Evolutionary conservation across 2,113 vertebrate species (phyloP).

Genomic region (Proteles cristata): DNA sequence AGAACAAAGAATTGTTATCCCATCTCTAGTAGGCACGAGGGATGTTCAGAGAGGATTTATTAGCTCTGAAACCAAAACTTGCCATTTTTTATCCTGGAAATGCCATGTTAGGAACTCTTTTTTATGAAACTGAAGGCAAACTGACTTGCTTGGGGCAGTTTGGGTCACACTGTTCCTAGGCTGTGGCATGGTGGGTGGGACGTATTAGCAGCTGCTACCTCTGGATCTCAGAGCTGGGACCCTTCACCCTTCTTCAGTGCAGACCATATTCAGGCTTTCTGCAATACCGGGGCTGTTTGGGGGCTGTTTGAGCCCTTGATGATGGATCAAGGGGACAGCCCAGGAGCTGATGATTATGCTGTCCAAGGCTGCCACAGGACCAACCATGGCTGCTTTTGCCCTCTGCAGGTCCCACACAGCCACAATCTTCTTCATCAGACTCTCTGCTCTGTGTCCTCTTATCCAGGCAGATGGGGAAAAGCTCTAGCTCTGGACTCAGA

Average conservation of each 20-base stretch:
- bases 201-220: neutral
- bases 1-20: slow-evolving; percentile 9
- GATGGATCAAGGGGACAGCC: neutral
- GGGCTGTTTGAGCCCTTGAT: neutral
- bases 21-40: neutral
- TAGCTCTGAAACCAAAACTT: slow-evolving; percentile 39
- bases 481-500: neutral
- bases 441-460: neutral
- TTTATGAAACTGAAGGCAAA: neutral
- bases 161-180: neutral
- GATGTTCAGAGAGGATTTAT: slow-evolving; percentile 42
- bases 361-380: neutral
- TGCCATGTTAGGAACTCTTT: neutral
- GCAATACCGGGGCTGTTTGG: neutral
- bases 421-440: neutral
- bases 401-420: too few relatives aligned
- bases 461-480: neutral
- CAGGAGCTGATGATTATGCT: neutral
- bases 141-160: neutral
- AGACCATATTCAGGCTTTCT: neutral
- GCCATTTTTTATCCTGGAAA: neutral
- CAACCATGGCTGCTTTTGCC: neutral
- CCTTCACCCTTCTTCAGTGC: neutral
- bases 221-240: neutral
- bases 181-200: neutral